Evolutionary conservation across 2,113 vertebrate genomes (phyloP), one percentile per base, ranked within the genome.

Genomic region (Corythornis vintsioides): DNA sequence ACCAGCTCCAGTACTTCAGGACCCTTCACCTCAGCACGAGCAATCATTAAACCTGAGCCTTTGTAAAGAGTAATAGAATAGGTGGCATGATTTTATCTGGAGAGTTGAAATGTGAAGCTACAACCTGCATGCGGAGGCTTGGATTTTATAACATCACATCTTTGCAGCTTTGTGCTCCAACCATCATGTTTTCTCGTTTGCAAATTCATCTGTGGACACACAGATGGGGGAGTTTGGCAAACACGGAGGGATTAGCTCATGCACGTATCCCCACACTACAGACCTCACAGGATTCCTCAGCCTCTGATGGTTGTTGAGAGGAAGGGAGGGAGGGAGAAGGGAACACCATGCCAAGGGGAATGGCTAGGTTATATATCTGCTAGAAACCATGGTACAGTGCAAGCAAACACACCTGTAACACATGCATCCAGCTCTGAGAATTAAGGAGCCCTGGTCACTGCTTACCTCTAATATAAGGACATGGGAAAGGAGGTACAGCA

Each of bases 41-140:
- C 90, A 59, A 10, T 79, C 76, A 94, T 90, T 94, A 94, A 96
- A 75, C 86, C 77, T 33, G 21, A 81, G 77, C 45, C 57, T 61
- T 28, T 75, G 65, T 86, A 86, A 91, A 77, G 53, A 77, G 47
- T 35, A 75, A 65, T 6, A 42, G 61, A 90, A 42, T 35, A 71
- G 45, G 48, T 60, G 45, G 42, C 1, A 0, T 29, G 31, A 43
- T 84, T 73, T 84, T 79, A 84, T 45, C 77, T 82, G 86, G 86
- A 38, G 3, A 86, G 66, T 55, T 17, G 6, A 64, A 90, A 60
- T 57, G 35, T 0, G 0, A 83, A 84, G 45, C 66, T 90, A 61
- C 15, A 73, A n/a, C 55, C 19, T 0, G 0, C 6, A 3, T 21
- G 24, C 53, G 77, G 38, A 74, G 72, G 40, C 29, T 78, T 92